Evolutionary conservation across 2,113 vertebrate genomes (phyloP), one percentile per base, ranked within the genome.

Genomic region (Noctilio leporinus): DNA sequence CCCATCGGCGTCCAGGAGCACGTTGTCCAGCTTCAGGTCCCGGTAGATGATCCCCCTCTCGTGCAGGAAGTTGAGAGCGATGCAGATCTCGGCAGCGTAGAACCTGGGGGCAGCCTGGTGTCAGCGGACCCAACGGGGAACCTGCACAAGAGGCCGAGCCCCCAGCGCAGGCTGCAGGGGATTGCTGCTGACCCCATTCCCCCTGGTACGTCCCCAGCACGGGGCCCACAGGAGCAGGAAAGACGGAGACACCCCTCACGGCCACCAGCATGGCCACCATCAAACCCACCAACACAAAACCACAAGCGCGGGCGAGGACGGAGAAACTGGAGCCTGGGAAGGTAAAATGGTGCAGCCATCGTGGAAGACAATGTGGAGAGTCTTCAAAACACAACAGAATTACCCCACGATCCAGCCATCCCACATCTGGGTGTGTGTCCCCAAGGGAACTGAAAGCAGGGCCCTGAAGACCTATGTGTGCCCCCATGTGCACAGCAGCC

Each of bases 1-100:
- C 96, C 99, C 99, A 0, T 99, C 99, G 0, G 99, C 99, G 65
- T 99, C 99, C 90, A 99, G 92, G 22, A 99, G 99, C 38, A 99
- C 99, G n/a, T 99, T 99, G 98, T 99, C 99, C 96, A 99, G 98
- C 97, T 99, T 99, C 95, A 99, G 98, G 94, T 99, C 99, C 84
- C 99, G 98, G 97, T 99, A 99, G 97, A 99, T 99, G 83, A 99
- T 99, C 51, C 99, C 99, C 95, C 99, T 98, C 97, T 99, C 99
- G 9, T 99, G 99, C n/a, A 99, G 98, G 98, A 99, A 99, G 98
- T 99, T 99, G 77, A 99, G 99, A 88, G 99, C 99, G 28, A 99
- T 99, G 96, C 99, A 99, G 96, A 99, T 99, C 98, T 99, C 99
- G 69, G 99, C 99, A 92, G 99, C 99, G 93, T 99, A 99, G 98